Evolutionary conservation across 2,888 invertebrate species (phyloP).

Genomic region (Ichneumon xanthorius): DNA sequence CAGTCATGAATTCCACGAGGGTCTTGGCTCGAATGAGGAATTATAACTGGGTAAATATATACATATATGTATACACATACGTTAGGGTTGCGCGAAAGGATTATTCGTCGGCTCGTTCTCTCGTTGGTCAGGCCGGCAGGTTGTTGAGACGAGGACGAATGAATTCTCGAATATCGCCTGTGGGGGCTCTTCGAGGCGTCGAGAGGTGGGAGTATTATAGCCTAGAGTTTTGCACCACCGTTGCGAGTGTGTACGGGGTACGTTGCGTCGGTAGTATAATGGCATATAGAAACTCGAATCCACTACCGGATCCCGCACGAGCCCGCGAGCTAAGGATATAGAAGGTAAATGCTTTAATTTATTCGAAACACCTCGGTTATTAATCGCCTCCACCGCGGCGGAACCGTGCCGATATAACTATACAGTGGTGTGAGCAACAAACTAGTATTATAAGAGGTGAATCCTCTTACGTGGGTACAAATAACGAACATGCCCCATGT

Average conservation of each 20-base stretch:
- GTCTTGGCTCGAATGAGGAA: conserved; percentile 44
- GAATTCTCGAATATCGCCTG: conserved; percentile 60
- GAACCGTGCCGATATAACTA: conserved; percentile 21
- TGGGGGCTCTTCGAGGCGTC: conserved; percentile 36
- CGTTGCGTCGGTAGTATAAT: neutral
- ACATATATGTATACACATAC: neutral
- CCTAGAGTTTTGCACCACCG: conserved; percentile 3
- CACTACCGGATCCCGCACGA: conserved; percentile 68
- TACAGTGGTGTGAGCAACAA: conserved; percentile 27
- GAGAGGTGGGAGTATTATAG: conserved; percentile 50
- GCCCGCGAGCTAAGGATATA: conserved; percentile 62
- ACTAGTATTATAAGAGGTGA: conserved; percentile 69
- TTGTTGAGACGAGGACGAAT: conserved; percentile 67
- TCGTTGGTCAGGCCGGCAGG: conserved; percentile 57
- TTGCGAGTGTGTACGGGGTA: conserved; percentile 3
- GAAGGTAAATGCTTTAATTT: conserved; percentile 82
- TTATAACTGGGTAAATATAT: conserved; percentile 29
- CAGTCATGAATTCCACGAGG: conserved; percentile 44
- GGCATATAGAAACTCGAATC: conserved; percentile 47
- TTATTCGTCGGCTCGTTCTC: conserved; percentile 56
- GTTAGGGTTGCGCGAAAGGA: conserved; percentile 40
- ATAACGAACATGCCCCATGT: conserved; percentile 82
- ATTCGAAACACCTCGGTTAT: conserved; percentile 84
- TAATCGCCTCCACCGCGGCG: conserved; percentile 79
- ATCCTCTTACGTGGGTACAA: conserved; percentile 81